These are phyloP conservation scores for Pangasianodon hypophthalmus DNA, from an alignment of 2,113 vertebrate genomes.

Conservation along the genomic window DNA sequence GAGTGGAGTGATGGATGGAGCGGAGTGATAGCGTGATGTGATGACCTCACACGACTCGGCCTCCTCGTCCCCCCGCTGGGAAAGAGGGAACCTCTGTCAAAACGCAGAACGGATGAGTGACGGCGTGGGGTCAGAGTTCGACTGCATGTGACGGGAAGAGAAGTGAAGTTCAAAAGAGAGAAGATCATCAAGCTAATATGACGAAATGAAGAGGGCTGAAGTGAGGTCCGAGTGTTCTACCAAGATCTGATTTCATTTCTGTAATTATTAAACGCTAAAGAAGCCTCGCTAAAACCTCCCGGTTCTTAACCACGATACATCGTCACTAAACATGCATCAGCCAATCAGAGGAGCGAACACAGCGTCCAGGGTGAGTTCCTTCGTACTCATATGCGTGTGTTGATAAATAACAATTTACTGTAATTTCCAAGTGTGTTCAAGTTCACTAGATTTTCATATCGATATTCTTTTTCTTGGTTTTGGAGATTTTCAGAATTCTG, in stretches of 20 bases:
- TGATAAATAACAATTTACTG: not conserved
- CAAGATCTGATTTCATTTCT: not conserved
- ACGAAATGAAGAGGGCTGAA: not conserved
- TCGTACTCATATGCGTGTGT: not conserved
- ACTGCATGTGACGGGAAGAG: not conserved
- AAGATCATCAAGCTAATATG: slow-evolving; percentile 3
- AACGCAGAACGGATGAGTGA: slow-evolving; percentile 7
- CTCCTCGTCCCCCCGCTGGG: slow-evolving; percentile 15
- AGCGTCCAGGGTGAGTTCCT: not conserved
- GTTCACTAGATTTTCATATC: not conserved
- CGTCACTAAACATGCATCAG: not conserved
- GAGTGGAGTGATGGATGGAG: slow-evolving; percentile 38
- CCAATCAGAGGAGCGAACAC: not conserved
- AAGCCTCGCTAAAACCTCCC: not conserved
- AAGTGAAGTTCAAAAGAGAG: slow-evolving; percentile 1
- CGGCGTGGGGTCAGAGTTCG: not conserved
- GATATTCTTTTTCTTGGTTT: not conserved
- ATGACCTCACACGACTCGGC: slow-evolving; percentile 28
- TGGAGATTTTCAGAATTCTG: not conserved
- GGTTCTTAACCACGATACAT: not conserved
- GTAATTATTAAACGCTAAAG: not conserved
- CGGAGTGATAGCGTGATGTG: slow-evolving; percentile 10
- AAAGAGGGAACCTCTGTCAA: slow-evolving; percentile 18
- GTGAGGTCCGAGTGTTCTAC: not conserved
- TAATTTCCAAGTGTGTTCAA: not conserved